These are phyloP conservation scores for Phylloscopus trochilus DNA, from an alignment of 2,113 vertebrate genomes.

Conservation along the genomic window DNA sequence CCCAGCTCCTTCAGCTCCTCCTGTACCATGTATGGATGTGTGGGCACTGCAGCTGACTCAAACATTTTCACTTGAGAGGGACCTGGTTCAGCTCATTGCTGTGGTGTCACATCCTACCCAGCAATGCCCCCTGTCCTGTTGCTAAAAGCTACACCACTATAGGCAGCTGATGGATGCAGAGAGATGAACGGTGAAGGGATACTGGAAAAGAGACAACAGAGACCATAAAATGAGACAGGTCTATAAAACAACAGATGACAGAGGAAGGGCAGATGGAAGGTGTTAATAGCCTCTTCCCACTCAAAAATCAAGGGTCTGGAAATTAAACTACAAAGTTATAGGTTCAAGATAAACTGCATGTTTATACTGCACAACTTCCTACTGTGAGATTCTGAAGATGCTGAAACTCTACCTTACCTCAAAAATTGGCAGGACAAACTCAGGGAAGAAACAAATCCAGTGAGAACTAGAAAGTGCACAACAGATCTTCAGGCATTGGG, in stretches of 20 bases:
- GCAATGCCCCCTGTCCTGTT: not conserved
- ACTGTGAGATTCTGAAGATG: not conserved
- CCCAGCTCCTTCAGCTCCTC: not conserved
- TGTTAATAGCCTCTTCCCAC: not conserved
- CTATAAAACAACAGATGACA: not conserved
- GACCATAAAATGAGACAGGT: not conserved
- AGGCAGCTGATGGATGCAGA: not conserved
- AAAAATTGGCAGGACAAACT: not conserved
- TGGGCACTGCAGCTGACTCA: not conserved
- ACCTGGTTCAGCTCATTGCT: not conserved
- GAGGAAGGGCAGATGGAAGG: not conserved
- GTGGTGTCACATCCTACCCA: not conserved
- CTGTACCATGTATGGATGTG: not conserved
- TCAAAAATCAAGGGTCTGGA: not conserved
- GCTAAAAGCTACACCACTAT: not conserved
- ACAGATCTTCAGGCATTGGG: not conserved
- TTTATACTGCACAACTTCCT: not conserved
- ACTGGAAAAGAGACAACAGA: not conserved
- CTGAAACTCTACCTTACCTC: not conserved
- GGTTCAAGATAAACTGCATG: not conserved
- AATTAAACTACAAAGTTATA: not conserved
- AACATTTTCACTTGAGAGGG: not conserved
- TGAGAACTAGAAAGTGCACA: not conserved
- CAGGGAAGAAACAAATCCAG: not conserved
- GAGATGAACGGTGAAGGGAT: not conserved